Conservation (phyloP, 2,113 vertebrate genomes). For the Gracilinanus agilis region DNA sequence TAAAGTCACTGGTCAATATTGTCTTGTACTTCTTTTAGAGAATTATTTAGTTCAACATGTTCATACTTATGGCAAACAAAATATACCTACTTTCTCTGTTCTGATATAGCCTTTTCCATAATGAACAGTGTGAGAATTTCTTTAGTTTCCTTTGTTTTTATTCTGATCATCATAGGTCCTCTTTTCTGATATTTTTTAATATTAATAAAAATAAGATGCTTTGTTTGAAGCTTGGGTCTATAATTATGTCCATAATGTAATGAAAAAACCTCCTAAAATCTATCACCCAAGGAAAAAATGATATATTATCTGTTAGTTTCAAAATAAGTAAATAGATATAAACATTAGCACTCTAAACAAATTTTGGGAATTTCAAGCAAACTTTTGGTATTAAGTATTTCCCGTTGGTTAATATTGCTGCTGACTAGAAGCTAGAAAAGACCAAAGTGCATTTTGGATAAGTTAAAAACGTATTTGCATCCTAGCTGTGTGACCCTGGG, state of each 20-base stretch:
- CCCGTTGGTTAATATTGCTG: slow-evolving; percentile 30
- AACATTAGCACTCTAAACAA: not conserved
- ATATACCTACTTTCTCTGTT: slow-evolving; percentile 10
- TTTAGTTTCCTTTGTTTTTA: not conserved
- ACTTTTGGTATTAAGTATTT: slow-evolving; percentile 21
- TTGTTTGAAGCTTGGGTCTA: not conserved
- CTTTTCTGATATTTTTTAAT: slow-evolving; percentile 47
- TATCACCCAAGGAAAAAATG: not conserved
- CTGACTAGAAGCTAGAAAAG: slow-evolving; percentile 18
- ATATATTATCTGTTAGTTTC: not conserved
- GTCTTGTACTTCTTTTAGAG: not conserved
- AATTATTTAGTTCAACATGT: not conserved
- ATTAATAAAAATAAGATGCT: slow-evolving; percentile 34
- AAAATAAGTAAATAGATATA: not conserved
- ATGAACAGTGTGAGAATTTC: not conserved
- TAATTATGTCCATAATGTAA: slow-evolving; percentile 67
- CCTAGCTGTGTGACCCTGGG: too few relatives aligned
- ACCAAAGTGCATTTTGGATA: not conserved
- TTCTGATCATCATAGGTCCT: slow-evolving; percentile 38
- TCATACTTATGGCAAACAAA: slow-evolving; percentile 6
- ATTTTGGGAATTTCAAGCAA: slow-evolving; percentile 30
- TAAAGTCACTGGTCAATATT: slow-evolving; percentile 27
- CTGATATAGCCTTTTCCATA: not conserved
- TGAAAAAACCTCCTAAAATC: slow-evolving; percentile 44
- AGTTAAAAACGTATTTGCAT: slow-evolving; percentile 39